These are phyloP conservation scores for Buathra laborator DNA, from an alignment of 2,888 invertebrate species.

Conservation along the genomic window DNA sequence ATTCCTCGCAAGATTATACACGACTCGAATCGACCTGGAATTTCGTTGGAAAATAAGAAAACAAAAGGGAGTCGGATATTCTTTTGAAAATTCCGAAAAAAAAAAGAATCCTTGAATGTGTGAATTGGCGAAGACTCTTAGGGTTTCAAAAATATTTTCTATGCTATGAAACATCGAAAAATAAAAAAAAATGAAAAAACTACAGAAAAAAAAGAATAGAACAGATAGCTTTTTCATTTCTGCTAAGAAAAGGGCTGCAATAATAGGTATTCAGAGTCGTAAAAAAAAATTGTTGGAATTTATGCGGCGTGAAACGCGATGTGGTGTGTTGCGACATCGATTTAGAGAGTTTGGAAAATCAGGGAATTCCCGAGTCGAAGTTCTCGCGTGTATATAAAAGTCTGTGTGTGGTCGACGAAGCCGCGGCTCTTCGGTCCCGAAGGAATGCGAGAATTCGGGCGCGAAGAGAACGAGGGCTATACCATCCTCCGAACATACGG, in stretches of 20 bases:
- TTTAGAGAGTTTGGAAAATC: conserved; percentile 52
- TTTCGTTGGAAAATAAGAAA: conserved; percentile 9
- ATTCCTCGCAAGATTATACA: conserved; percentile 47
- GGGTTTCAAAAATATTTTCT: not conserved
- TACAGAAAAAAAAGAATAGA: too few species aligned
- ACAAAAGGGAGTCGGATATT: conserved; percentile 3
- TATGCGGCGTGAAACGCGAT: not conserved
- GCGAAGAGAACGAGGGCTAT: conserved; percentile 6
- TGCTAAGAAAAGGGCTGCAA: not conserved
- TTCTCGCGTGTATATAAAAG: not conserved
- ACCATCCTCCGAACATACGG: not conserved
- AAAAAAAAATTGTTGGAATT: conserved; percentile 2
- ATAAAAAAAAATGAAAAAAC: not conserved
- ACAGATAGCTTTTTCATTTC: too few species aligned
- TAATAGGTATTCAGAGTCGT: not conserved
- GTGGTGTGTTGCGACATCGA: conserved; percentile 21
- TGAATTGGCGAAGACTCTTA: not conserved
- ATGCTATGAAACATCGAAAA: not conserved
- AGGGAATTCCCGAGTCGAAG: conserved; percentile 17
- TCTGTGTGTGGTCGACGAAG: not conserved
- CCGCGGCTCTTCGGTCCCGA: conserved; percentile 14
- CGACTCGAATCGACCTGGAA: conserved; percentile 23
- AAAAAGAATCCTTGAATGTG: not conserved
- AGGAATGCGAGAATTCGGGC: conserved; percentile 32
- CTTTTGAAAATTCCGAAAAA: conserved; percentile 16